phyloP scores from a whole-genome alignment of 2,888 invertebrate species.

The Gisinianus flammeolus region DNA sequence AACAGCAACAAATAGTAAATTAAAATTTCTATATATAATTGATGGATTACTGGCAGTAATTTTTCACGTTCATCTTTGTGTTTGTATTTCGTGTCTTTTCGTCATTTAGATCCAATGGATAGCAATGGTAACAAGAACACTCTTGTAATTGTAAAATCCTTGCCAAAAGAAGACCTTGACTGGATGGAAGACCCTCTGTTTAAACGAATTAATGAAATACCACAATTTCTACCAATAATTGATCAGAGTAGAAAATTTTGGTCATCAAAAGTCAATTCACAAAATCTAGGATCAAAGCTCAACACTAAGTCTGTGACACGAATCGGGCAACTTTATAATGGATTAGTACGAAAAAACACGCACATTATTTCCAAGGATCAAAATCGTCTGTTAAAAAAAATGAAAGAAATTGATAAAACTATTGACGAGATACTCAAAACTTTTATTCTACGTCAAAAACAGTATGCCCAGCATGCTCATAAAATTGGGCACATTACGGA shows the following conservation, averaged over 20 bases:
- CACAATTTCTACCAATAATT: conserved; percentile 45
- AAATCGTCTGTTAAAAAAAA: conserved; percentile 32
- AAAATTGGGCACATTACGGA: conserved; percentile 81
- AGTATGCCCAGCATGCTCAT: conserved; percentile 83
- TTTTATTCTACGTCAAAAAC: conserved; percentile 80
- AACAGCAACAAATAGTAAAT: no score
- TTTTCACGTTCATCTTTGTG: no score
- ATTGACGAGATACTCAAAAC: conserved; percentile 69
- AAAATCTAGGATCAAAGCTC: conserved; percentile 27
- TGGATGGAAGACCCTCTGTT: conserved; percentile 44
- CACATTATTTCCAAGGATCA: conserved; percentile 43
- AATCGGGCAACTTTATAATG: conserved; percentile 49
- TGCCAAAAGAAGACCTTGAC: conserved; percentile 1
- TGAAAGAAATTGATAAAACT: conserved; percentile 15
- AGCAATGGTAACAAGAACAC: conserved; percentile 38
- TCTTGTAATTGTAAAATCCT: conserved; percentile 47
- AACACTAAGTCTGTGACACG: conserved; percentile 41
- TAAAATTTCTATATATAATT: no score
- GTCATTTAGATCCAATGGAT: conserved; percentile 13
- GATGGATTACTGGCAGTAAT: no score
- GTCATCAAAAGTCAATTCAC: conserved; percentile 9
- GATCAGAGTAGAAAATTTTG: conserved; percentile 46
- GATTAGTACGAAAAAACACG: conserved; percentile 43
- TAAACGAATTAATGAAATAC: conserved; percentile 47
- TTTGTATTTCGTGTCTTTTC: background rate